Conservation (phyloP, 2,888 invertebrate genomes). For the Eupithecia tripunctaria region DNA sequence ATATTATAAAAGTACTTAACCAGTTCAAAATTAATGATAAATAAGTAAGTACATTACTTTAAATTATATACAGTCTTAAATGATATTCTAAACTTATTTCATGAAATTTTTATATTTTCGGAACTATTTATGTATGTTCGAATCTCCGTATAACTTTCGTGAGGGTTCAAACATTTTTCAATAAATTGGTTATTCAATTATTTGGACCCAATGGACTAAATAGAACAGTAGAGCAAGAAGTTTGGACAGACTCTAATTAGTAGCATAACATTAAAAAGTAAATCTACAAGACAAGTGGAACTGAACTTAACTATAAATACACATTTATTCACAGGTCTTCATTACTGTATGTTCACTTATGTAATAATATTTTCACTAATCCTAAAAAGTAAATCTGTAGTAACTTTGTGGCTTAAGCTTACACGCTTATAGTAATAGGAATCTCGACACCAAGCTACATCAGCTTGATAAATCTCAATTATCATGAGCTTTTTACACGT, state of each 20-base stretch:
- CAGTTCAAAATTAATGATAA: slow-evolving; percentile 13
- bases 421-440: slow-evolving; percentile 63
- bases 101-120: neutral
- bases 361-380: slow-evolving; percentile 42
- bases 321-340: slow-evolving; percentile 31
- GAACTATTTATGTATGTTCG: neutral
- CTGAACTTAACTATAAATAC: slow-evolving; percentile 27
- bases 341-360: slow-evolving; percentile 34
- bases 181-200: neutral
- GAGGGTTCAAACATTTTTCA: neutral
- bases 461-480: slow-evolving; percentile 43
- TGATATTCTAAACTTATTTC: slow-evolving; percentile 43
- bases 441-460: slow-evolving; percentile 60
- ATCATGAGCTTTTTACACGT: slow-evolving; percentile 24
- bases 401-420: slow-evolving; percentile 59
- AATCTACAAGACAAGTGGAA: slow-evolving; percentile 18
- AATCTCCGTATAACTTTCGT: neutral
- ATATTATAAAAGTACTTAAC: neutral
- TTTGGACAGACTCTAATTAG: neutral
- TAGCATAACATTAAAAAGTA: slow-evolving; percentile 8
- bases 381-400: slow-evolving; percentile 54
- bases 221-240: neutral
- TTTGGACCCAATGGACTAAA: slow-evolving; percentile 22
- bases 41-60: slow-evolving; percentile 15
- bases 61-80: slow-evolving; percentile 63